Conservation (phyloP, 2,797 vertebrate genomes). For the Pseudochromis fuscus region DNA sequence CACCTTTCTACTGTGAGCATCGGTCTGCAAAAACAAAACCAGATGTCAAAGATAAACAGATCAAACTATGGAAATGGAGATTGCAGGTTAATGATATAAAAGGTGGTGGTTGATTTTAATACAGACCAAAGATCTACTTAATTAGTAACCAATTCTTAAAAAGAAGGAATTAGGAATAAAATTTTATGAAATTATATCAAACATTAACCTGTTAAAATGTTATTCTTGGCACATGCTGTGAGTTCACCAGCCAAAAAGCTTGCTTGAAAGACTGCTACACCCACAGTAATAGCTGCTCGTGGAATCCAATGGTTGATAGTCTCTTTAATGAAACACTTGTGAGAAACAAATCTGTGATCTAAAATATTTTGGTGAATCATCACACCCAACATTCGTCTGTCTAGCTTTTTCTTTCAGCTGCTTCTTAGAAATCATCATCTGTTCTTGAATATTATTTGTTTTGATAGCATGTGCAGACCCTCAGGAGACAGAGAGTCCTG, state of each 20-base stretch:
- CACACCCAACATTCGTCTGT: neutral
- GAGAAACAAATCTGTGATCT: neutral
- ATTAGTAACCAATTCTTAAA: neutral
- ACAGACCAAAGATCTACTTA: neutral
- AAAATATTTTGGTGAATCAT: conserved; percentile 25
- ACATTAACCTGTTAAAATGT: neutral
- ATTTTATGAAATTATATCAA: neutral
- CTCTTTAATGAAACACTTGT: neutral
- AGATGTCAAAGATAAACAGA: neutral
- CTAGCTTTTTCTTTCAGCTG: neutral
- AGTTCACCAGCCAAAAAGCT: neutral
- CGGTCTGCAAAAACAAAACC: neutral
- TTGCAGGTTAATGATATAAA: neutral
- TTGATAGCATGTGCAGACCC: neutral
- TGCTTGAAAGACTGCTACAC: too few relatives aligned
- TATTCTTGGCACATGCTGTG: too few relatives aligned
- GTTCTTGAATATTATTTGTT: neutral
- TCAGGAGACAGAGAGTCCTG: neutral
- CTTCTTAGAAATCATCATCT: conserved; percentile 6
- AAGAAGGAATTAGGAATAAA: neutral
- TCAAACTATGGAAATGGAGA: neutral
- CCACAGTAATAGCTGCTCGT: neutral
- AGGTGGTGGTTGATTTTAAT: neutral
- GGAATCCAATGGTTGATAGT: neutral
- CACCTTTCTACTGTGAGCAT: neutral